Evolutionary conservation across 2,888 invertebrate genomes (phyloP).

Genomic region (Diloba caeruleocephala): DNA sequence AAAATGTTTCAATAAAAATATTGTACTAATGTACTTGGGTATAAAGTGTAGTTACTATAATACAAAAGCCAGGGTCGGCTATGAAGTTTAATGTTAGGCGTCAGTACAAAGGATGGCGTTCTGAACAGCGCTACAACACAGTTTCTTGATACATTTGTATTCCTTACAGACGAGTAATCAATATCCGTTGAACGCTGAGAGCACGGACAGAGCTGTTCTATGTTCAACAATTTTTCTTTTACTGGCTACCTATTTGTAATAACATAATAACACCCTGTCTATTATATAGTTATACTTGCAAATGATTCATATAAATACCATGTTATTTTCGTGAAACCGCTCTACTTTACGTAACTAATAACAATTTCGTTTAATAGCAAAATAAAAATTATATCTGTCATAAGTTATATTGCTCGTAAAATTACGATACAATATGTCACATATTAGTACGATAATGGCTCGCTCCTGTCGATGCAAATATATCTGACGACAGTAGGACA

Average conservation of each 20-base stretch:
- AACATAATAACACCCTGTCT: too few species aligned
- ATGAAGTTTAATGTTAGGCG: conserved; percentile 83
- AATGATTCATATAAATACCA: not conserved
- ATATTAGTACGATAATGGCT: conserved; percentile 16
- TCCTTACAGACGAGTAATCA: conserved; percentile 87
- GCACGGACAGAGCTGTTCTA: conserved; percentile 74
- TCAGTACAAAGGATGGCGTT: conserved; percentile 79
- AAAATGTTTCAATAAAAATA: conserved; percentile 43
- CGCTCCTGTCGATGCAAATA: conserved; percentile 50
- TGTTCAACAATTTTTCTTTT: conserved; percentile 72
- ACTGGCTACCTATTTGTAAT: conserved; percentile 41
- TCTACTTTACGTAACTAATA: not conserved
- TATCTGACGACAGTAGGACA: conserved; percentile 61
- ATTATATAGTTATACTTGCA: too few species aligned
- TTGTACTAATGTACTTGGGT: conserved; percentile 33
- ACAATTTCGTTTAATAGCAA: too few species aligned
- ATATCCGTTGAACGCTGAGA: conserved; percentile 80
- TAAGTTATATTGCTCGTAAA: not conserved
- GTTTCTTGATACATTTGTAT: conserved; percentile 87
- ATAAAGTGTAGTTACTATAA: conserved; percentile 50
- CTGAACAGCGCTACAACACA: conserved; percentile 70
- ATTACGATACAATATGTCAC: not conserved
- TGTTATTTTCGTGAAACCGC: not conserved
- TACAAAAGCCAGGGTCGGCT: conserved; percentile 62
- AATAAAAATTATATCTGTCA: too few species aligned